phyloP scores from a whole-genome alignment of 2,113 vertebrate genomes.

The Dicerorhinus sumatrensis region DNA sequence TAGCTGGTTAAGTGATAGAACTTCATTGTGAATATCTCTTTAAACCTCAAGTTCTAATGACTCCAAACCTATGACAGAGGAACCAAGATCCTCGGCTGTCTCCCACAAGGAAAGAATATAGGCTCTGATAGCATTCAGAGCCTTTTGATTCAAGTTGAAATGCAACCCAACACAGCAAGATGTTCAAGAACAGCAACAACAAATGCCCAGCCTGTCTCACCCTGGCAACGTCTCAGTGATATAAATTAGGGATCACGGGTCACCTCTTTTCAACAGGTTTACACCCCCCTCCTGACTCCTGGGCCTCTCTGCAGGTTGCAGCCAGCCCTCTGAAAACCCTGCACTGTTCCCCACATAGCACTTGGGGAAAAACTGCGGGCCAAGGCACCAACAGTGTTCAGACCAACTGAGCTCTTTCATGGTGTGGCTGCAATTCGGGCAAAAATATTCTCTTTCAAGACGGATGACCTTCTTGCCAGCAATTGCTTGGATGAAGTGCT shows the following conservation, averaged over 20 bases:
- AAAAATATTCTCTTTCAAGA: conserved; percentile 62
- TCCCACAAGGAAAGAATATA: background rate
- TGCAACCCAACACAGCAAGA: background rate
- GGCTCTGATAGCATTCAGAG: background rate
- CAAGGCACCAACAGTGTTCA: background rate
- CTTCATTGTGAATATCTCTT: background rate
- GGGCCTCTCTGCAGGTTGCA: background rate
- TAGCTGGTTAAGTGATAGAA: background rate
- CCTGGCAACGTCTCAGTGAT: background rate
- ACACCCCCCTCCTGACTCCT: background rate
- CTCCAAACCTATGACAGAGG: background rate
- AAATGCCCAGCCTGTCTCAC: background rate
- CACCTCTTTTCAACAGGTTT: background rate
- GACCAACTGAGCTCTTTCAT: background rate
- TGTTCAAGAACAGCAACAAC: background rate
- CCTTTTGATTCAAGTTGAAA: background rate
- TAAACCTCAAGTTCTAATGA: background rate
- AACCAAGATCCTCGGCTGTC: background rate
- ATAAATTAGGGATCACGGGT: background rate
- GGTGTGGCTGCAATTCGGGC: background rate
- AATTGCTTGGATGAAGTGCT: conserved; percentile 41
- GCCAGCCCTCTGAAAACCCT: background rate
- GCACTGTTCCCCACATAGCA: background rate
- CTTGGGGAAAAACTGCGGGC: background rate
- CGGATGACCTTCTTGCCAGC: conserved; percentile 40